Percentiles rank a stretch among this genome's conserved stretches.
Evolutionary conservation across 2,797 vertebrate species (phyloP).

Genomic region (Gymnodraco acuticeps): DNA sequence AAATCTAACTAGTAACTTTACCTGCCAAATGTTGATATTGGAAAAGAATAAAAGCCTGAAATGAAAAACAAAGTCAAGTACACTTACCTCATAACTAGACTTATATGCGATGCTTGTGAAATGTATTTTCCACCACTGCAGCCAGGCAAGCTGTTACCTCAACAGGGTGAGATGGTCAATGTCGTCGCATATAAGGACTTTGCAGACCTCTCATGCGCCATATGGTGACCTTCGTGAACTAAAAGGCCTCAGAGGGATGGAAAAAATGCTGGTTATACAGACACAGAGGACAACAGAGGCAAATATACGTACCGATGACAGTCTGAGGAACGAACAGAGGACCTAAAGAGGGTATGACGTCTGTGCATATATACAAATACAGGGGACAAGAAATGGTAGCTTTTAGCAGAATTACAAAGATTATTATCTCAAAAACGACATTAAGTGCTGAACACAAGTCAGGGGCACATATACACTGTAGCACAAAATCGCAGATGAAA

Average conservation of each 20-base stretch:
- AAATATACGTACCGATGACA: slow-evolving; percentile 28
- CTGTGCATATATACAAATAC: too few relatives aligned
- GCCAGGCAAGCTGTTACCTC: slow-evolving; percentile 25
- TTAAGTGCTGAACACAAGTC: slow-evolving; percentile 19
- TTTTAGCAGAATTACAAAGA: too few relatives aligned
- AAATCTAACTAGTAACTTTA: not conserved
- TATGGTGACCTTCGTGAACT: slow-evolving; percentile 69
- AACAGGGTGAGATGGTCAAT: slow-evolving; percentile 38
- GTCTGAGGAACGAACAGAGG: slow-evolving; percentile 7
- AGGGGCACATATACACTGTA: slow-evolving; percentile 9
- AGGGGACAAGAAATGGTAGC: not conserved
- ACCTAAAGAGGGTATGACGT: not conserved
- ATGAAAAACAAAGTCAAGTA: not conserved
- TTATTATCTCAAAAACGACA: not conserved
- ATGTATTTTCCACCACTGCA: slow-evolving; percentile 5
- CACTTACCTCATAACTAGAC: not conserved
- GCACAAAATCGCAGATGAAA: slow-evolving; percentile 7
- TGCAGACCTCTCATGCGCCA: slow-evolving; percentile 58
- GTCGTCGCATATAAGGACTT: slow-evolving; percentile 57
- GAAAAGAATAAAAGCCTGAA: not conserved
- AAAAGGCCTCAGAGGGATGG: slow-evolving; percentile 42
- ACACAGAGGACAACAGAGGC: slow-evolving; percentile 42
- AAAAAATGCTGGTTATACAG: slow-evolving; percentile 29
- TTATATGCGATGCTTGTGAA: not conserved
- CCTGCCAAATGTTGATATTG: not conserved